These are phyloP conservation scores for Drosophila niveifrons DNA, from an alignment of 2,888 invertebrate genomes.

Conservation along the genomic window DNA sequence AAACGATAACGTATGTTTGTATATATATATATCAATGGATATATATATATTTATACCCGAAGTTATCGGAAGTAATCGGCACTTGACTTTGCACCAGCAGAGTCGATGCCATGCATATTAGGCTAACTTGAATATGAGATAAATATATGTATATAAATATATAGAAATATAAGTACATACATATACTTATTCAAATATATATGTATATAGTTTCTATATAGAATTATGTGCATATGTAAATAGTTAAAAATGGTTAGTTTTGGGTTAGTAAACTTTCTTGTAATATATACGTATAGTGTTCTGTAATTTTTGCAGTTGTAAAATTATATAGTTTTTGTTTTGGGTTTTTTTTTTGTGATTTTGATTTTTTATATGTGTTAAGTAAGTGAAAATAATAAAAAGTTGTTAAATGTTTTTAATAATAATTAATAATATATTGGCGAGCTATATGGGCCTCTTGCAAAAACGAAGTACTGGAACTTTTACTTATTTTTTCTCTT, in stretches of 20 bases:
- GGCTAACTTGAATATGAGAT: conserved; percentile 63
- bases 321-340: conserved; percentile 36
- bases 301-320: conserved; percentile 32
- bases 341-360: background rate
- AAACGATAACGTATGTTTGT: conserved; percentile 51
- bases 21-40: conserved; percentile 31
- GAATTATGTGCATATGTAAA: conserved; percentile 75
- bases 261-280: conserved; percentile 76
- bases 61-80: conserved; percentile 22
- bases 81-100: conserved; percentile 50
- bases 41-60: conserved; percentile 46
- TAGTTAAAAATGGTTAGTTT: conserved; percentile 82
- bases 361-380: conserved; percentile 51
- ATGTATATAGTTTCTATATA: conserved; percentile 65
- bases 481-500: conserved; percentile 72
- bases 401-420: conserved; percentile 73
- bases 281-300: conserved; percentile 48
- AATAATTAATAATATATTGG: conserved; percentile 84
- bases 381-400: conserved; percentile 76
- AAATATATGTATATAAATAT: conserved; percentile 37
- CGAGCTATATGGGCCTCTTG: conserved; percentile 87
- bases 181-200: conserved; percentile 45
- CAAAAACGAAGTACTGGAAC: conserved; percentile 86
- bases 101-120: conserved; percentile 46
- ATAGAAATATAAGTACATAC: conserved; percentile 43